phyloP scores from a whole-genome alignment of 2,888 invertebrate genomes.

The Dyspetes luteomarginatus region DNA sequence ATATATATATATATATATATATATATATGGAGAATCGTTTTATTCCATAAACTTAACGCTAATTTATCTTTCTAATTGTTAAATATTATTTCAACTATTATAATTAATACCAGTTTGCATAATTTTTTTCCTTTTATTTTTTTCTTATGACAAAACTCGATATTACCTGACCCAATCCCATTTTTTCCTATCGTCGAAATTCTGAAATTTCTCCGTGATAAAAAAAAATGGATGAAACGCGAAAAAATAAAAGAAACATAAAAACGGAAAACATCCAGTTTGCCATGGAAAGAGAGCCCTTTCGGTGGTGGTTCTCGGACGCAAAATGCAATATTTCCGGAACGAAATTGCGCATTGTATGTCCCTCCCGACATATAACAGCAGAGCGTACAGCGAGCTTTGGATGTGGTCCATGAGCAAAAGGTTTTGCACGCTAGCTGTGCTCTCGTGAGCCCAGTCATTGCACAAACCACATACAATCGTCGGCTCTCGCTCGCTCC shows the following conservation, averaged over 20 bases:
- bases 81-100: too few species aligned
- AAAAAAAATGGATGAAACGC: neutral
- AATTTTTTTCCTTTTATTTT: neutral
- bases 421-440: conserved; percentile 31
- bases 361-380: conserved; percentile 47
- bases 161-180: too few species aligned
- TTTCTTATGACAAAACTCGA: too few species aligned
- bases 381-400: conserved; percentile 45
- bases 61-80: too few species aligned
- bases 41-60: too few species aligned
- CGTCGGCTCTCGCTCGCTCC: conserved; percentile 54
- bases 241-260: neutral
- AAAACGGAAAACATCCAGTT: conserved; percentile 14
- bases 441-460: conserved; percentile 35
- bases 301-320: conserved; percentile 54
- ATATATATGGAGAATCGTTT: too few species aligned
- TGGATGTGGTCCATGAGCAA: conserved; percentile 28
- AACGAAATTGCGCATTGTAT: conserved; percentile 72
- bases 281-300: conserved; percentile 33
- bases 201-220: neutral
- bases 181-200: conserved; percentile 16
- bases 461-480: conserved; percentile 56
- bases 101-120: too few species aligned
- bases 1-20: too few species aligned
- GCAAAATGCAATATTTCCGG: conserved; percentile 74